phyloP scores from a whole-genome alignment of 2,113 vertebrate genomes.

The Nesogale talazaci region DNA sequence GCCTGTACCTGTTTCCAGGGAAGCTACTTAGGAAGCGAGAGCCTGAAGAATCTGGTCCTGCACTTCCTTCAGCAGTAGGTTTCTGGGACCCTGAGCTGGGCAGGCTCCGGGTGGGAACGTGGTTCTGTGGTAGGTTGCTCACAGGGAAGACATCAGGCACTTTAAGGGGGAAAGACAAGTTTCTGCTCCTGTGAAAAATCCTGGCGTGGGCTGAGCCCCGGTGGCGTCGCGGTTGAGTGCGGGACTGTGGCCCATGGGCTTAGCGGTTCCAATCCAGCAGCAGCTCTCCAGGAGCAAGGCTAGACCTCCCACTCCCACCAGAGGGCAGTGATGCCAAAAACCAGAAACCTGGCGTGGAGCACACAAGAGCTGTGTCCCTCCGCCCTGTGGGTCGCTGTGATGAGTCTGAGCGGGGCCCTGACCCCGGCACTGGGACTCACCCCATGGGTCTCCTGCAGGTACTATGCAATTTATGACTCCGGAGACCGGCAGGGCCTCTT shows the following conservation, averaged over 20 bases:
- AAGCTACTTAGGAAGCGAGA: conserved; percentile 91
- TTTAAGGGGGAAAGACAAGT: not conserved
- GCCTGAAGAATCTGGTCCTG: conserved; percentile 90
- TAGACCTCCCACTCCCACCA: too few relatives aligned
- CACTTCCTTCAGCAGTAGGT: conserved; percentile 94
- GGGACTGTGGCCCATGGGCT: too few relatives aligned
- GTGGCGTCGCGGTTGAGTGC: too few relatives aligned
- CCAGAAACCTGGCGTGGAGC: too few relatives aligned
- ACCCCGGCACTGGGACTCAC: not conserved
- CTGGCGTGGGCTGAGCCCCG: too few relatives aligned
- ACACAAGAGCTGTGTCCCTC: not conserved
- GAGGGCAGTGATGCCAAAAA: too few relatives aligned
- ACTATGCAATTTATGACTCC: conserved; percentile 93
- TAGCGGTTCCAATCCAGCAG: too few relatives aligned
- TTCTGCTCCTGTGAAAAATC: not conserved
- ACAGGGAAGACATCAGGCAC: not conserved
- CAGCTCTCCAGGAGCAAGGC: too few relatives aligned
- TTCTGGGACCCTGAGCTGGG: not conserved
- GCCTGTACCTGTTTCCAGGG: conserved; percentile 83
- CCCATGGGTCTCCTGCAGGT: conserved; percentile 82
- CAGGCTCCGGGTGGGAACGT: not conserved
- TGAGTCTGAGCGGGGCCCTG: not conserved
- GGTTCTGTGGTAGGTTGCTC: not conserved
- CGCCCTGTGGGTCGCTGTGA: not conserved
- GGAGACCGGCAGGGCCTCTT: conserved; percentile 91